Evolutionary conservation across 2,888 invertebrate species (phyloP).

Genomic region (Amphipoea lucens): DNA sequence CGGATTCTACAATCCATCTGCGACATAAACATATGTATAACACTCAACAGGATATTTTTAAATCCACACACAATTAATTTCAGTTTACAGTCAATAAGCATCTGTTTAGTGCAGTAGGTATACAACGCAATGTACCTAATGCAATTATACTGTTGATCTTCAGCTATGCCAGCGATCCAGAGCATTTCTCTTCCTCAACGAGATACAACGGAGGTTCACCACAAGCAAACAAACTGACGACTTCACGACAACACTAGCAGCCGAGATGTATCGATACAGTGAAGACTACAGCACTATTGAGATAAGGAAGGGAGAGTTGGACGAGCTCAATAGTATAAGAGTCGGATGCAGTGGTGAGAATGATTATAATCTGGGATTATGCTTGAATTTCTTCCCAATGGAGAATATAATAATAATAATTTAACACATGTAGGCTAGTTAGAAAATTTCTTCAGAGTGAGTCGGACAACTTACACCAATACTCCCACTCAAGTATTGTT

Average conservation of each 20-base stretch:
- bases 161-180: constrained; percentile 97
- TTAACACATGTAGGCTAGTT: too few species aligned
- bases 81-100: background rate
- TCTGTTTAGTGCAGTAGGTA: background rate
- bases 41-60: too few species aligned
- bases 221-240: constrained; percentile 94
- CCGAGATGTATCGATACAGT: constrained; percentile 97
- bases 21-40: too few species aligned
- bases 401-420: too few species aligned
- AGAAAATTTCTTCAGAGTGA: too few species aligned
- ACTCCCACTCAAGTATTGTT: too few species aligned
- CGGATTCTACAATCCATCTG: too few species aligned
- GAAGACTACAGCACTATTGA: constrained; percentile 95
- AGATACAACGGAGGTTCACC: constrained; percentile 94
- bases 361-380: background rate
- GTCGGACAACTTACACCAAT: too few species aligned
- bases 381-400: background rate
- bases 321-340: constrained; percentile 97
- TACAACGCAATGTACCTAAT: background rate
- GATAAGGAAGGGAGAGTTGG: constrained; percentile 96
- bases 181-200: constrained; percentile 96
- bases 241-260: constrained; percentile 94
- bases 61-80: too few species aligned
- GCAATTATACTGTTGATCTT: constrained; percentile 51
- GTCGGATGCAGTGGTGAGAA: constrained; percentile 96